Conservation (phyloP, 2,113 vertebrate species). For the Excalfactoria chinensis region DNA sequence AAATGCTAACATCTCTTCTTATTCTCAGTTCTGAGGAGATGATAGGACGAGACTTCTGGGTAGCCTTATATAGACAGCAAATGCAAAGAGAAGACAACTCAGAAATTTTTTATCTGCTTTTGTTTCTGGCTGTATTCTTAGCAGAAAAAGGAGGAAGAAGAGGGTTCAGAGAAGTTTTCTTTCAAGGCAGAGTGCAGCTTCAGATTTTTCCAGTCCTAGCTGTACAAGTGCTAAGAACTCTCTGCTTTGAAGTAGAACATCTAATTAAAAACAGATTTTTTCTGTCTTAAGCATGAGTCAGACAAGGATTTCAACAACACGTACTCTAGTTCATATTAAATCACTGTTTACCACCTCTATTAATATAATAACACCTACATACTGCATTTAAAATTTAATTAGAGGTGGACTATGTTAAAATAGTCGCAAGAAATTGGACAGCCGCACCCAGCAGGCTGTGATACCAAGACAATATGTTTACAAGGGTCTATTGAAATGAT, state of each 20-base stretch:
- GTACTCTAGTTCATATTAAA: slow-evolving; percentile 49
- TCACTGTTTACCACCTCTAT: slow-evolving; percentile 67
- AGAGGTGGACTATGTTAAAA: slow-evolving; percentile 41
- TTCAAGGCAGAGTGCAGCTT: neutral
- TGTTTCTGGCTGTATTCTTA: neutral
- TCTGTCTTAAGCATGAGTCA: slow-evolving; percentile 52
- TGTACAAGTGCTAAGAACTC: neutral
- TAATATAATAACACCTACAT: slow-evolving; percentile 47
- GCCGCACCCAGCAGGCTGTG: neutral
- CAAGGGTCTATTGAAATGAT: neutral
- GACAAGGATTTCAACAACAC: slow-evolving; percentile 55
- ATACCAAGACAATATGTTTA: slow-evolving; percentile 32
- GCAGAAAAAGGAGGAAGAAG: neutral
- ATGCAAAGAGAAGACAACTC: neutral
- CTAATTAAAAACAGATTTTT: slow-evolving; percentile 30
- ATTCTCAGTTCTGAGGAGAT: neutral
- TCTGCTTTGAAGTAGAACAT: neutral
- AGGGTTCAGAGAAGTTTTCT: neutral
- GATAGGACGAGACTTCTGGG: neutral
- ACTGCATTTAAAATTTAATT: slow-evolving; percentile 69
- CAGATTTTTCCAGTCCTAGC: neutral
- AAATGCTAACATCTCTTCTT: neutral
- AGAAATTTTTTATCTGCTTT: neutral
- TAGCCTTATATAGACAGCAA: neutral
- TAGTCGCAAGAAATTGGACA: slow-evolving; percentile 7